phyloP scores from a whole-genome alignment of 1,140 invertebrate species.

The Papilio polyxenes region DNA sequence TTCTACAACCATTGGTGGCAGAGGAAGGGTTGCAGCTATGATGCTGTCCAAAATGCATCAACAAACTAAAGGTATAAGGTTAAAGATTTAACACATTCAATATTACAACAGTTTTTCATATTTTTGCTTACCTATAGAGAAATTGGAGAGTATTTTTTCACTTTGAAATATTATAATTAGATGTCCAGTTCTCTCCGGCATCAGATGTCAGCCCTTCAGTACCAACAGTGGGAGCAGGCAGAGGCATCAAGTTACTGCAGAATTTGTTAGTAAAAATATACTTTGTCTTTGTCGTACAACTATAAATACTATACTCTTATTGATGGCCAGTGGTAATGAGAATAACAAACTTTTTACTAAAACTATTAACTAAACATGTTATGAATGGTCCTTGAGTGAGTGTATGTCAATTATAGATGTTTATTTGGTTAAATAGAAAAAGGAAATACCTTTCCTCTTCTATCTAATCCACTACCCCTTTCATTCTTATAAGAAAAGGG shows the following conservation, averaged over 20 bases:
- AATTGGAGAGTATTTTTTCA: not conserved
- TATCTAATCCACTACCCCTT: no score
- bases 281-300: not conserved
- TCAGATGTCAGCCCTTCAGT: constrained; percentile 58
- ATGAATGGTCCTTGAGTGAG: no score
- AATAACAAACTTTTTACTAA: no score
- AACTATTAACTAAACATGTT: no score
- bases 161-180: constrained; percentile 27
- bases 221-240: constrained; percentile 46
- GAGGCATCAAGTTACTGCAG: constrained; percentile 62
- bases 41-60: constrained; percentile 61
- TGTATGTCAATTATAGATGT: no score
- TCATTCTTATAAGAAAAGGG: no score
- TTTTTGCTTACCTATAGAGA: not conserved
- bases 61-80: constrained; percentile 51
- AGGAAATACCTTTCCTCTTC: no score
- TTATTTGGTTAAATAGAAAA: no score
- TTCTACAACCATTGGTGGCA: constrained; percentile 51
- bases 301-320: constrained; percentile 18
- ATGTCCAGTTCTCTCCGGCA: constrained; percentile 53
- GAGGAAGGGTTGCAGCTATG: constrained; percentile 60
- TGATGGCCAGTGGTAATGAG: not conserved
- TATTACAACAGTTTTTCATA: not conserved
- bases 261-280: constrained; percentile 59
- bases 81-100: not conserved